Evolutionary conservation across 2,113 vertebrate species (phyloP), one percentile per base, ranked within the genome.

Genomic region (Choloepus hoffmanni): DNA sequence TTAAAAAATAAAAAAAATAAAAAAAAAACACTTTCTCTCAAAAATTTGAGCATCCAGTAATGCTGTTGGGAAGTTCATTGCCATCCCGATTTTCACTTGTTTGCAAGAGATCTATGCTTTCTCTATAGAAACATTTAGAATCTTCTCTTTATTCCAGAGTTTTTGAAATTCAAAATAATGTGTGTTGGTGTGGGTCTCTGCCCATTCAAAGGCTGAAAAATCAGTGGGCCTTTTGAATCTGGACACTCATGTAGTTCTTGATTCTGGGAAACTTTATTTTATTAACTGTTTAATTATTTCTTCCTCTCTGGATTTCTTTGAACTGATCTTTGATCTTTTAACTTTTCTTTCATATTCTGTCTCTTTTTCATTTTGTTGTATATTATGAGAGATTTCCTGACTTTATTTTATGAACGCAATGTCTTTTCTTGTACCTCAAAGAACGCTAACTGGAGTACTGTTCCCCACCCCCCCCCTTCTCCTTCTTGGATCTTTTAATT

Each of bases 401-500:
- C 11, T 50, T 50, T 50, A 50, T 50, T 50, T 50, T 50, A 50
- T 50, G 48, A 11, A 50, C 5, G 48, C 48, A 50, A 50, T 11
- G 11, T 50, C 48, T 50, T 50, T 95, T 30, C 73, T 89, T 85
- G 13, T 95, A 78, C 18, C 13, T 83, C 48, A 84, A 53, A 95
- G 30, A 6, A 83, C 78, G 12, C 33, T 67, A n/a, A 18, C 28
- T 73, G 13, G 19, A 77, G 23, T 55, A 13, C 40, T 85, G 68
- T 74, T 21, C 85, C n/a, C 18, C 65, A 62, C 73, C 33, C 23
- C 16, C 23, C 16, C 84, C 40, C 62, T 62, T 18, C 62, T 4
- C 24, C 23, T 26, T 63, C 28, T 19, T 78, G 36, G 12, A 24
- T 53, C 48, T 73, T 81, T 88, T 85, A 76, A 33, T 67, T 92